Base-by-base conservation (phyloP, 2,797 vertebrate genomes). In the Lycodopsis pacificus region DNA sequence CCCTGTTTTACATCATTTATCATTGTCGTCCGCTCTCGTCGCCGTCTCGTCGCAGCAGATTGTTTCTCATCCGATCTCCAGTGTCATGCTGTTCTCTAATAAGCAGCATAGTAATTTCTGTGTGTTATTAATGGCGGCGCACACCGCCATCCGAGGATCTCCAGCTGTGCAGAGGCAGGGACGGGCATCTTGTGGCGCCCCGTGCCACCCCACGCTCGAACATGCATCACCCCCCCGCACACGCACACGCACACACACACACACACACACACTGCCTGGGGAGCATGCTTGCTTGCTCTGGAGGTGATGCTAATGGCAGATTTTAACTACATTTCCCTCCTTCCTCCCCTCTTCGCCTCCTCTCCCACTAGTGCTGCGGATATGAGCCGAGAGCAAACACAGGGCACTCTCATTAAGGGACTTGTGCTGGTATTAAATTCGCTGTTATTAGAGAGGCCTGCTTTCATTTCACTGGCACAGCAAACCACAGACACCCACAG, bases 401-500 rank as follows among this genome's bases (percentile, higher is more conserved):
- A 76, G 92, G 90, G 84, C 83, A 86, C 87, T 92, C 93, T 95
- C 92, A 94, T 95, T 94, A 94, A 94, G 90, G 89, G 90, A 92
- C 90, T 90, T 82, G 88, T 72, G 91, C 89, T 84, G 92, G 91
- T 94, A 92, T 94, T 93, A 92, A 92, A 93, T 93, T 92, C 68
- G 78, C 86, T 87, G 92, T 93, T 94, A 94, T 94, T 93, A 94
- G 93, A 94, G 92, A 92, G 92, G 89, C 89, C 90, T 91, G 86
- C 93, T 94, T 94, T 93, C 88, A 92, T 94, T 94, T 94, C 92
- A 92, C 92, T 85, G 89, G 89, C 92, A 92, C 91, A 92, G 91
- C 92, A 93, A 93, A 94, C 90, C 92, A 90, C 92, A 92, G 88
- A 91, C 91, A 87, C 85, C 90, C 92, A 91, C 90, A 89, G 88